Conservation (phyloP, 2,113 vertebrate genomes). For the Danio rerio region GRCz12tu NC_133180.1:20462001-20462500, state of each 20-base stretch:
- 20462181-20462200: not conserved
- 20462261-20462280: conserved; percentile 33
- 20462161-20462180: conserved; percentile 20
- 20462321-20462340: conserved; percentile 40
- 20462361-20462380: conserved; percentile 33
- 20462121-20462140: conserved; percentile 21
- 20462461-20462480: not conserved
- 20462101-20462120: not conserved
- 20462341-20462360: conserved; percentile 22
- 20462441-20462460: conserved; percentile 28
- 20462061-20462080: not conserved
- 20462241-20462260: conserved; percentile 35
- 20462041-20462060: too few species aligned
- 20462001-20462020: too few species aligned
- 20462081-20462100: not conserved
- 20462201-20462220: conserved; percentile 20
- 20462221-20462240: conserved; percentile 27
- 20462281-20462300: conserved; percentile 23
- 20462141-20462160: conserved; percentile 28
- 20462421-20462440: conserved; percentile 7
- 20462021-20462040: too few species aligned
- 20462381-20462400: conserved; percentile 30
- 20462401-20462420: conserved; percentile 35
- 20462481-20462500: not conserved
- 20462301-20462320: conserved; percentile 38